phyloP scores from a whole-genome alignment of 2,113 vertebrate species.

The Ornithorhynchus anatinus region DNA sequence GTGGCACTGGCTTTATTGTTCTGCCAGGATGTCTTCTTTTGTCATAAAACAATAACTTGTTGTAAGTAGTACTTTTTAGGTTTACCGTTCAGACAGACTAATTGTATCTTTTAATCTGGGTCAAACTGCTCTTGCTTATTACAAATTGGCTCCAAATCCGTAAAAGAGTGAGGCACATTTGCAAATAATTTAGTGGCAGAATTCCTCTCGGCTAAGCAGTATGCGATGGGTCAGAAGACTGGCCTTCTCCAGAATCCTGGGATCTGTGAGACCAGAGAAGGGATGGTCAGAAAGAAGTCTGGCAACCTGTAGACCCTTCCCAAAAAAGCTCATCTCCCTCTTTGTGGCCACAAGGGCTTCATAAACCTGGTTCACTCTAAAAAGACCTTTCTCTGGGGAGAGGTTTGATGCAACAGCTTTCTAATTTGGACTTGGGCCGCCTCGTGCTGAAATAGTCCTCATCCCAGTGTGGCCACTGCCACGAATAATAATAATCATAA shows the following conservation, averaged over 20 bases:
- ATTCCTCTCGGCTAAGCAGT: constrained; percentile 60
- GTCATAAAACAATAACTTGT: constrained; percentile 79
- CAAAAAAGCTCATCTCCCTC: too few relatives aligned
- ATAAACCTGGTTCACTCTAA: too few relatives aligned
- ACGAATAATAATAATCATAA: too few relatives aligned
- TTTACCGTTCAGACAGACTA: constrained; percentile 81
- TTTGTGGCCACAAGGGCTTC: too few relatives aligned
- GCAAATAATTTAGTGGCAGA: constrained; percentile 70
- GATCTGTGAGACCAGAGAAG: too few relatives aligned
- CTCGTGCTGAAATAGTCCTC: too few relatives aligned
- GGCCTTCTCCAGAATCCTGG: not conserved
- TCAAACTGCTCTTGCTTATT: constrained; percentile 81
- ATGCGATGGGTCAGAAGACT: not conserved
- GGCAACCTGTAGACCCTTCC: too few relatives aligned
- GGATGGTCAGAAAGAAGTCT: too few relatives aligned
- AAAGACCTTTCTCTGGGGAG: too few relatives aligned
- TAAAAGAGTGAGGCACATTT: constrained; percentile 60
- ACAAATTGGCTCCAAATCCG: constrained; percentile 69
- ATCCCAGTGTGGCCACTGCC: too few relatives aligned
- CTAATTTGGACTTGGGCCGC: too few relatives aligned
- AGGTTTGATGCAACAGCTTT: too few relatives aligned
- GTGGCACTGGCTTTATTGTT: constrained; percentile 69
- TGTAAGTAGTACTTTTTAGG: constrained; percentile 78
- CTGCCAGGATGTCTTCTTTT: constrained; percentile 72
- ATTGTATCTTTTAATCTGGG: constrained; percentile 86